These are phyloP conservation scores for Pluvianellus socialis DNA, from an alignment of 2,113 vertebrate species.

Conservation along the genomic window DNA sequence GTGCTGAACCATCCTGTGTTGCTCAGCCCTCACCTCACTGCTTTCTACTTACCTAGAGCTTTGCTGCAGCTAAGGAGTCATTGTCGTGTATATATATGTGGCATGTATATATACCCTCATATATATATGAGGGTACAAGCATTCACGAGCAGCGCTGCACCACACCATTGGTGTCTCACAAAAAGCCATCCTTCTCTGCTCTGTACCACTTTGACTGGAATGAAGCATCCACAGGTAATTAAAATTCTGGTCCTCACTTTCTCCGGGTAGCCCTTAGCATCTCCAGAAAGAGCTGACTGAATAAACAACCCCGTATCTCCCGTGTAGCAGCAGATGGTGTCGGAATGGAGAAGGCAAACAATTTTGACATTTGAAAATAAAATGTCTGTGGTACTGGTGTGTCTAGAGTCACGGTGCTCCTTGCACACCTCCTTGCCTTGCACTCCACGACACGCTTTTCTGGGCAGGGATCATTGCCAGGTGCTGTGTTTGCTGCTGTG, in stretches of 20 bases:
- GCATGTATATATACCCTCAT: too few species aligned
- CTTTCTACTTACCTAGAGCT: too few species aligned
- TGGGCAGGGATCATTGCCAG: neutral
- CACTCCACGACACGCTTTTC: rapidly evolving
- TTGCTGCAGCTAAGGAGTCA: too few species aligned
- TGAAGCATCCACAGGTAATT: neutral
- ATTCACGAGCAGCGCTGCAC: too few species aligned
- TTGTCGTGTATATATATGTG: too few species aligned
- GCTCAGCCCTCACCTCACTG: too few species aligned
- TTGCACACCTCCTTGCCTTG: neutral
- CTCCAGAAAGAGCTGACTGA: neutral
- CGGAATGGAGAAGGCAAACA: neutral
- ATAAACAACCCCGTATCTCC: neutral
- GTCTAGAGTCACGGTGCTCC: neutral
- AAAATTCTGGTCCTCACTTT: neutral
- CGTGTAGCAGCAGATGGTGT: neutral
- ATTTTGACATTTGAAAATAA: neutral
- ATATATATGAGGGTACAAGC: too few species aligned
- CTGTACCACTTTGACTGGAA: neutral
- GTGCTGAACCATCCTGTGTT: too few species aligned
- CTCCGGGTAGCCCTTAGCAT: neutral
- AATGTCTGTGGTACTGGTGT: neutral
- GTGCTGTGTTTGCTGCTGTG: neutral
- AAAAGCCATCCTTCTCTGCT: too few species aligned
- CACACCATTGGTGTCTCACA: too few species aligned